Evolutionary conservation across 2,888 invertebrate species (phyloP).

Genomic region (Eumerus sabulonum): DNA sequence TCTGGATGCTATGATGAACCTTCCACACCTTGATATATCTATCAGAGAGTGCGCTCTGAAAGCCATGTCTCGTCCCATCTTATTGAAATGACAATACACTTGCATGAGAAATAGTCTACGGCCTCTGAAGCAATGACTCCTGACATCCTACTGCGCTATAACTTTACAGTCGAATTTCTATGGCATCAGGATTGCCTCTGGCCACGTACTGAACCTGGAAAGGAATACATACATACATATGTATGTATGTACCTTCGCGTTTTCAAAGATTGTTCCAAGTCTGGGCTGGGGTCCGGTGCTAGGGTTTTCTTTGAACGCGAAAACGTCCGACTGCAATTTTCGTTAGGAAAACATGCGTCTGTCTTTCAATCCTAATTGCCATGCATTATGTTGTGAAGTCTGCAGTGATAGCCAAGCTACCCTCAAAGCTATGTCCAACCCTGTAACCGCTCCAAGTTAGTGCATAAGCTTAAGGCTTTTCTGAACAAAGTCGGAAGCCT

Average conservation of each 20-base stretch:
- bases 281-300: background rate
- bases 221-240: too few relatives aligned
- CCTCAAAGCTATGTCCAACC: background rate
- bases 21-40: background rate
- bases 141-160: background rate
- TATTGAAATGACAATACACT: background rate
- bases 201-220: background rate
- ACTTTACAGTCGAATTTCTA: background rate
- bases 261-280: conserved; percentile 5
- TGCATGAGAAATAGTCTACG: background rate
- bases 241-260: background rate
- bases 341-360: conserved; percentile 3
- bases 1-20: conserved; percentile 3
- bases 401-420: conserved; percentile 3
- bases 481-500: conserved; percentile 1
- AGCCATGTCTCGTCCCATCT: background rate
- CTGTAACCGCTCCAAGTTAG: background rate
- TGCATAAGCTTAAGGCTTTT: background rate
- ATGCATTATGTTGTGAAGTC: conserved; percentile 2
- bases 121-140: conserved; percentile 9
- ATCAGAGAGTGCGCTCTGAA: background rate
- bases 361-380: conserved; percentile 1
- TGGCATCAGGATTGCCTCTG: background rate
- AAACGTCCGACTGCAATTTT: background rate
- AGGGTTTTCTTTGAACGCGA: conserved; percentile 2